phyloP scores from a whole-genome alignment of 2,113 vertebrate genomes.

The Lophius piscatorius region DNA sequence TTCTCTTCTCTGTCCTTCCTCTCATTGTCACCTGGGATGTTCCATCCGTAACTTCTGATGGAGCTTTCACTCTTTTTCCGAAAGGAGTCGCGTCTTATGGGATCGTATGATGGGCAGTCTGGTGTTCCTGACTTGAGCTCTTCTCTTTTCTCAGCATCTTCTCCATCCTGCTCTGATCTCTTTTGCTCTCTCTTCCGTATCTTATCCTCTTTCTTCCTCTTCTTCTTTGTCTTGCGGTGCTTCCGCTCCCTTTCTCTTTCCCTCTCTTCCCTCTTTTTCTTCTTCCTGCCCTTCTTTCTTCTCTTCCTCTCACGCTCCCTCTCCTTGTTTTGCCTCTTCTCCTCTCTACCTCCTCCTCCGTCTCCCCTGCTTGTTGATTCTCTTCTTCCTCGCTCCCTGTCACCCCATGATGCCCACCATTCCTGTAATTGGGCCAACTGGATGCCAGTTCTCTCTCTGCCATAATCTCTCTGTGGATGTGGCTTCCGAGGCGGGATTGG shows the following conservation, averaged over 20 bases:
- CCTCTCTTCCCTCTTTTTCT: slow-evolving; percentile 77
- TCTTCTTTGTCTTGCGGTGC: slow-evolving; percentile 80
- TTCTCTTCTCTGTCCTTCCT: slow-evolving; percentile 72
- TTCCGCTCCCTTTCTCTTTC: slow-evolving; percentile 79
- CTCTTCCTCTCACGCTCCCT: slow-evolving; percentile 77
- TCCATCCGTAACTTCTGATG: slow-evolving; percentile 78
- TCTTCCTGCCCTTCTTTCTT: slow-evolving; percentile 80
- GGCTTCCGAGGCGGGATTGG: slow-evolving; percentile 82
- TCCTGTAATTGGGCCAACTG: slow-evolving; percentile 82
- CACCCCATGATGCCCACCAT: slow-evolving; percentile 83
- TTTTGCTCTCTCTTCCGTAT: slow-evolving; percentile 67
- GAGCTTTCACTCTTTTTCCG: slow-evolving; percentile 80
- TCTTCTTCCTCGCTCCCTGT: slow-evolving; percentile 67
- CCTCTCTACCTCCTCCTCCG: slow-evolving; percentile 53
- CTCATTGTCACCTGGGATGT: slow-evolving; percentile 69
- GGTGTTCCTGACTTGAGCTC: slow-evolving; percentile 70
- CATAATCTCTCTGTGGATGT: slow-evolving; percentile 62
- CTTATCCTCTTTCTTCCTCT: slow-evolving; percentile 79
- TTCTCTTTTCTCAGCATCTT: slow-evolving; percentile 72
- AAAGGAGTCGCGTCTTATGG: slow-evolving; percentile 74
- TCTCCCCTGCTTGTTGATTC: slow-evolving; percentile 25
- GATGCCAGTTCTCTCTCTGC: slow-evolving; percentile 70
- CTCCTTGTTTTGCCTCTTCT: slow-evolving; percentile 78
- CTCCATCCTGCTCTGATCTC: slow-evolving; percentile 73
- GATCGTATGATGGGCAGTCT: slow-evolving; percentile 74